Percentiles rank a stretch among this genome's conserved stretches.
phyloP scores from a whole-genome alignment of 2,113 vertebrate genomes.

The Upupa epops region DNA sequence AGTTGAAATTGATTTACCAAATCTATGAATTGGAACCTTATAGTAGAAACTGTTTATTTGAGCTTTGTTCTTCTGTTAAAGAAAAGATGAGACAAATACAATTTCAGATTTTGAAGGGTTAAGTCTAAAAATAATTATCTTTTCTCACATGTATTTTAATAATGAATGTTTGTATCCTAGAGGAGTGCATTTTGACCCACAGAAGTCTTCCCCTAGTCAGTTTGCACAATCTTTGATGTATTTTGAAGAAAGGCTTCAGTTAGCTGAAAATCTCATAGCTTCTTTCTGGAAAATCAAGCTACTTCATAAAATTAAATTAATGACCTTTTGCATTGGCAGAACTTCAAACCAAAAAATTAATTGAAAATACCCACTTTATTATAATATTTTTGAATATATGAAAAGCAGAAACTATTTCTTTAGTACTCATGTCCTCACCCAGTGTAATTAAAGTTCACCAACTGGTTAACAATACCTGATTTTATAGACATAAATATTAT shows the following conservation, averaged over 20 bases:
- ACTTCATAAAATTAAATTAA: neutral
- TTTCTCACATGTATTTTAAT: neutral
- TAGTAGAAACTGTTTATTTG: neutral
- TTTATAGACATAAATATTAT: neutral
- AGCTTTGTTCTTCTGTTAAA: neutral
- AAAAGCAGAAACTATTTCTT: neutral
- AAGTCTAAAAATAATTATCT: neutral
- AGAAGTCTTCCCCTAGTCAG: neutral
- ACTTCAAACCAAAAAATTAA: neutral
- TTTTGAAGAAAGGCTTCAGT: neutral
- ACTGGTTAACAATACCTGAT: neutral
- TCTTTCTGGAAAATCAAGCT: neutral
- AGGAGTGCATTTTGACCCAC: neutral
- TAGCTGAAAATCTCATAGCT: neutral
- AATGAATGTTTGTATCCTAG: neutral
- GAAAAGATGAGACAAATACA: neutral
- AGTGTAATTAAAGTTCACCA: neutral
- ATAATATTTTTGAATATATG: neutral
- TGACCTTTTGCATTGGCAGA: neutral
- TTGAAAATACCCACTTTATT: neutral
- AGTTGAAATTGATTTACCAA: neutral
- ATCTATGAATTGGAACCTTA: neutral
- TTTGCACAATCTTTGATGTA: neutral
- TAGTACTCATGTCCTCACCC: neutral
- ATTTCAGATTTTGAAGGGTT: neutral